phyloP scores from a whole-genome alignment of 2,888 invertebrate genomes.

The Isotomurus palustris region DNA sequence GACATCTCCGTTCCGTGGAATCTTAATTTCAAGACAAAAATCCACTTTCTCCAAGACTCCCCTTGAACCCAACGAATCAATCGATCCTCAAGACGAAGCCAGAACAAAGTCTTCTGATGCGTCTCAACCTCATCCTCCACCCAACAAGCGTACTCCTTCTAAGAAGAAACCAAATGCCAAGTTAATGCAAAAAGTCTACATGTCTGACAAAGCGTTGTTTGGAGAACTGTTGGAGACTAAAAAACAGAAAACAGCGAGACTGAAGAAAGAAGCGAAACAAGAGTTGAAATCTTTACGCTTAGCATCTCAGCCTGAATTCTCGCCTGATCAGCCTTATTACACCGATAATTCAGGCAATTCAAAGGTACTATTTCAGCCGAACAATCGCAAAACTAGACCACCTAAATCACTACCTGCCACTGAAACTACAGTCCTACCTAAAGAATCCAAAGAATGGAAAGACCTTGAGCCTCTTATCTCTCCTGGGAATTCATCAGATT shows the following conservation, averaged over 20 bases:
- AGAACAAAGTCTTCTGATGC: not conserved
- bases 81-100: not conserved
- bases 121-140: not conserved
- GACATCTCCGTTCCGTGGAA: not conserved
- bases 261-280: slow-evolving; percentile 6
- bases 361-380: not conserved
- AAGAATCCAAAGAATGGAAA: not conserved
- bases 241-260: slow-evolving; percentile 29
- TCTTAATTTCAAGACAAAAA: not conserved
- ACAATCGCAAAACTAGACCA: not conserved
- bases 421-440: not conserved
- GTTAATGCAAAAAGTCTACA: slow-evolving; percentile 39
- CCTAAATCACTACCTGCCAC: not conserved
- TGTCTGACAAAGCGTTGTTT: slow-evolving; percentile 47
- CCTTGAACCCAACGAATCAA: not conserved
- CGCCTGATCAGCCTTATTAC: not conserved
- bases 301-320: not conserved
- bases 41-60: not conserved
- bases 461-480: not conserved
- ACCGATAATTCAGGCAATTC: not conserved
- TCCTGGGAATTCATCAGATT: no score
- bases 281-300: not conserved
- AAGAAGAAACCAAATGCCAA: slow-evolving; percentile 14
- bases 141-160: not conserved
- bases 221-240: slow-evolving; percentile 46